Base-by-base conservation (phyloP, 2,888 invertebrate genomes). In the Molanna angustata region DNA sequence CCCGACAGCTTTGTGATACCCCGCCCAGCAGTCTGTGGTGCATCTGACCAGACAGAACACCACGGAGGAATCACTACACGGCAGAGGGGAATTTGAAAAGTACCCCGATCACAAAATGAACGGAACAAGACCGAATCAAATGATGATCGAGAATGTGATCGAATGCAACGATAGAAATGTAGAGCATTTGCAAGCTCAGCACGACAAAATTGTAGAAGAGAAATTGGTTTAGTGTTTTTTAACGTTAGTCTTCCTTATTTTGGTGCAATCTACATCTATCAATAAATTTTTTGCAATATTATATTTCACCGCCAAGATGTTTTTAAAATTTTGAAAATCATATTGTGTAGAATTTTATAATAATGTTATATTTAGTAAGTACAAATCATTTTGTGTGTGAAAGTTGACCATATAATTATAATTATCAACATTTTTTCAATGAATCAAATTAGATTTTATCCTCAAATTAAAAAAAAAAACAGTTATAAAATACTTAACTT, bases 1-100 rank as follows among this genome's bases (percentile, higher is more conserved):
- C 22, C 56, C 64, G 48, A 76, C 74, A 64, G 71, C 73, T 65
- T 76, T 76, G 74, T 77, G 77, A 77, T 76, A 74, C 70, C 67
- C 68, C 35, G 51, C 57, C 68, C 70, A 50, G 13, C 50, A 50
- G 33, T 31, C 50, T 14, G 50, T 43, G 50, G 50, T 43, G 9
- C 50, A 50, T 13, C 43, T 50, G 13, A 43, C 50, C 19, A 50
- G 44, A 4, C 17, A 43, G 9, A 50, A 50, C 27, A 50, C 50
- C 22, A 50, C 50, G 11, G 50, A 50, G 35, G 50, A 46, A 37
- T 46, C 46, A 9, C 41, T 35, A 13, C 14, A 46, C 22, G 42
- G 47, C 17, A 16, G 14, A 9, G 14, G 6, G 18, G 20, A 17
- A 9, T 11, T 16, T 3, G 37, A 43, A 4, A 49, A 43, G 21